Base-by-base conservation (phyloP, 2,888 invertebrate genomes). In the Lapara coniferarum region DNA sequence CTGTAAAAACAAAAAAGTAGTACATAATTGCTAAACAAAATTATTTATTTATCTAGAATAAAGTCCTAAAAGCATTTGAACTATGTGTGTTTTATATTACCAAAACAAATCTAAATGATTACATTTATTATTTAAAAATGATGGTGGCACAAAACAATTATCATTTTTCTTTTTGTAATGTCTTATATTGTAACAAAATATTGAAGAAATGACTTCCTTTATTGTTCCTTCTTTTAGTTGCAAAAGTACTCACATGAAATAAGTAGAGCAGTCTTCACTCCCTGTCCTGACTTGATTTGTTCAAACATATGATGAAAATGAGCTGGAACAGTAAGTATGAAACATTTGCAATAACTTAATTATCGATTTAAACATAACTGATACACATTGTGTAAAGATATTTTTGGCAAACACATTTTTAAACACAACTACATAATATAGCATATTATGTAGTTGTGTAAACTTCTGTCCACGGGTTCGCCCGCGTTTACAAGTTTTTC, bases 301-400 rank as follows among this genome's bases (percentile, higher is more conserved):
- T 98, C 98, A 75, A 96, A 94, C 88, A 98, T 95, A 81, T 98
- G 98, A 92, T 99, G 98, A 81, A 98, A 96, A 92, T 99, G 98
- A 67, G 98, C 98, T 95, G 90, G 73, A 95, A 95, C 2, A 37
- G 2, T 25, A 37, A 37, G 5, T 37, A 75, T 70, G 76, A 77
- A 72, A 59, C 6, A 67, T 37, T 49, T 16, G 16, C 46, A 59
- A n/a, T 16, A 46, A 59, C 4, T 10, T 10, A 14, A 51, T 12
- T 10, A 10, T 51, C 4, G 0, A 51, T 51, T 14, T 5, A 51
- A 0, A 51, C 14, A 51, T 25, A 25, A 25, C 2, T 2, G 25
- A 25, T 25, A 51, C 4, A 51, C 12, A 51, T 14, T 4, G 1
- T 14, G 10, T 14, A 14, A n/a, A n/a, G n/a, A n/a, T n/a, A n/a